These are phyloP conservation scores for cat (Felis catus) DNA, from an alignment of 2,113 vertebrate genomes.

Conservation along the genomic window DNA sequence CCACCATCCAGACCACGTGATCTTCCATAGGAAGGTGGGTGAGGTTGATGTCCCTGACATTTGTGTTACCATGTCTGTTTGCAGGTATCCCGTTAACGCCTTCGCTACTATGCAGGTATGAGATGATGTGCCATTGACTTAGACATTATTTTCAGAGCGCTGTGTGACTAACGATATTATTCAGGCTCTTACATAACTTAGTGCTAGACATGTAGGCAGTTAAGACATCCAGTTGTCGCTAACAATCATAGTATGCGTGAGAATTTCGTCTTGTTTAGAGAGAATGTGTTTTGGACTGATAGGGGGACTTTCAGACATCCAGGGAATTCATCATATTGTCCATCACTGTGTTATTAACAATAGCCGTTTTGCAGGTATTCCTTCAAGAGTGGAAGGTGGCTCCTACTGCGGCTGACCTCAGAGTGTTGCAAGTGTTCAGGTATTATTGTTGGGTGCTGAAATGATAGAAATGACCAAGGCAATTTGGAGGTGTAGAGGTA, in stretches of 20 bases:
- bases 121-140: background rate
- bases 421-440: background rate
- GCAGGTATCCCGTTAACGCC: background rate
- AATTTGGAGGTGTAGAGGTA: background rate
- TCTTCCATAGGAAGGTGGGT: background rate
- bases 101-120: background rate
- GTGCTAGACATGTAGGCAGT: background rate
- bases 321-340: background rate
- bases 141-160: background rate
- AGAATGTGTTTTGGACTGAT: background rate
- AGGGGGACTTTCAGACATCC: background rate
- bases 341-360: accelerated
- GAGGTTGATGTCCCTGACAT: background rate
- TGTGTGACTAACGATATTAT: background rate
- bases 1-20: background rate
- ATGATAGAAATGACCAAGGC: background rate
- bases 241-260: background rate
- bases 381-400: background rate
- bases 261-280: background rate
- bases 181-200: background rate
- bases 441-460: background rate
- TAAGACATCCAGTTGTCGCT: background rate
- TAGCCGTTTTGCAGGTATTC: background rate
- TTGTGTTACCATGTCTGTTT: background rate
- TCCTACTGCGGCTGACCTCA: background rate